Evolutionary conservation across 2,888 invertebrate genomes (phyloP).

Genomic region (Ditylenchus weischeri): DNA sequence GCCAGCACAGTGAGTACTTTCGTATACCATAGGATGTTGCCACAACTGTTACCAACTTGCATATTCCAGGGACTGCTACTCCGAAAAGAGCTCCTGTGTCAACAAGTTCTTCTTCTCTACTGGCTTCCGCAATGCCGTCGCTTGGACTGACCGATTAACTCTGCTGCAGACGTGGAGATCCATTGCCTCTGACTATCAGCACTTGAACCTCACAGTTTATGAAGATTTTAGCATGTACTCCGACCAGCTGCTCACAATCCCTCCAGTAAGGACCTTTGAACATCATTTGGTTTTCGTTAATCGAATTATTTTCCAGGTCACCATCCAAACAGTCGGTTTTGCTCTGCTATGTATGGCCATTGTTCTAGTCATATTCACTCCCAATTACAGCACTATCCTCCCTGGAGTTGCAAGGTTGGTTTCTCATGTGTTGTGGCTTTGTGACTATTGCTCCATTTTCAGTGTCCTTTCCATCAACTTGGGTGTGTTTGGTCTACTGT

Average conservation of each 20-base stretch:
- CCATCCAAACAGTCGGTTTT: constrained; percentile 53
- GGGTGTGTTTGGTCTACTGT: constrained; percentile 51
- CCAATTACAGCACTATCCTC: constrained; percentile 50
- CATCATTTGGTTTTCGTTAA: too few relatives aligned
- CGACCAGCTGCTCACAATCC: constrained; percentile 42
- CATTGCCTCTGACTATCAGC: constrained; percentile 49
- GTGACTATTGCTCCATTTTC: too few relatives aligned
- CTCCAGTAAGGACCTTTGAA: too few relatives aligned
- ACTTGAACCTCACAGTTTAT: constrained; percentile 57
- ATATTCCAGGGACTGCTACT: constrained; percentile 50
- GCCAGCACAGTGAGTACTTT: constrained; percentile 2
- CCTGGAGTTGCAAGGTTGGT: constrained; percentile 41
- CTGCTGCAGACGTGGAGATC: constrained; percentile 49
- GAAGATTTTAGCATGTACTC: constrained; percentile 58
- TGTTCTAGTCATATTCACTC: constrained; percentile 55
- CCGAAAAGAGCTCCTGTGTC: constrained; percentile 52
- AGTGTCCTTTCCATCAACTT: constrained; percentile 55
- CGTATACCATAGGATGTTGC: neutral
- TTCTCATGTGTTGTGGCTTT: too few relatives aligned
- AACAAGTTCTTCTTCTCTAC: constrained; percentile 57
- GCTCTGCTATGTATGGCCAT: constrained; percentile 56
- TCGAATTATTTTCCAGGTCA: constrained; percentile 46
- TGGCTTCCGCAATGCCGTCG: constrained; percentile 56
- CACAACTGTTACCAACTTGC: neutral
- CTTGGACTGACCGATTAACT: constrained; percentile 46